These are phyloP conservation scores for Protodeltote pygarga DNA, from an alignment of 2,888 invertebrate species.

Conservation along the genomic window DNA sequence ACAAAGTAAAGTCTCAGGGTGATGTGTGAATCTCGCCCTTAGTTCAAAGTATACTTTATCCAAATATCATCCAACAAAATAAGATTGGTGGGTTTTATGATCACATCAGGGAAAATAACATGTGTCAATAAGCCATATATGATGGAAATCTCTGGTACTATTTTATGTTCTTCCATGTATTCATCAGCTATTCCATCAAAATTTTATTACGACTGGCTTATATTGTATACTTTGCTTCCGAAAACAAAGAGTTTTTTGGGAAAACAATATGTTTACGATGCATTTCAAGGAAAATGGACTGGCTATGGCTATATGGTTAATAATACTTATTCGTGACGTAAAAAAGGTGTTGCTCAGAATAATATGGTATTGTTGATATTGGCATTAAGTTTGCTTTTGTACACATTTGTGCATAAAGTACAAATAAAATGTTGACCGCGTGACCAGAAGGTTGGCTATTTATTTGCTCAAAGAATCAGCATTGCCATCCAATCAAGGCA, in stretches of 20 bases:
- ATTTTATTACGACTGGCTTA: conserved; percentile 63
- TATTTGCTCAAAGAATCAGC: too few species aligned
- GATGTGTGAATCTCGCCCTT: too few species aligned
- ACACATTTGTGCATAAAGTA: background rate
- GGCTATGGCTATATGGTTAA: too few species aligned
- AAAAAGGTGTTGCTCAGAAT: too few species aligned
- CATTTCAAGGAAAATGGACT: conserved; percentile 10
- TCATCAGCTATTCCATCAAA: conserved; percentile 67
- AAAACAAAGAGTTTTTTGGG: conserved; percentile 30
- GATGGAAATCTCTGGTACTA: conserved; percentile 66
- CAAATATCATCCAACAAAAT: conserved; percentile 66
- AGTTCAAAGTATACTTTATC: conserved; percentile 61
- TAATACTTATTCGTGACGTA: too few species aligned
- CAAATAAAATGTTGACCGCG: too few species aligned
- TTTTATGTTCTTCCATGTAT: conserved; percentile 64
- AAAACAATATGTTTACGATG: conserved; percentile 35
- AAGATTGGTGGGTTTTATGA: conserved; percentile 75
- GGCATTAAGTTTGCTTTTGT: background rate
- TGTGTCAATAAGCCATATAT: conserved; percentile 70
- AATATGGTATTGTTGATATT: conserved; percentile 6
- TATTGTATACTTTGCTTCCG: conserved; percentile 32
- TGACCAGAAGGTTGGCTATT: too few species aligned
- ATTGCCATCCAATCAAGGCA: too few species aligned
- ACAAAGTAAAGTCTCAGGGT: too few species aligned
- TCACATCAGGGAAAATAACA: conserved; percentile 74